These are phyloP conservation scores for Helobdella robusta DNA, from an alignment of 2,888 invertebrate species.

Conservation along the genomic window DNA sequence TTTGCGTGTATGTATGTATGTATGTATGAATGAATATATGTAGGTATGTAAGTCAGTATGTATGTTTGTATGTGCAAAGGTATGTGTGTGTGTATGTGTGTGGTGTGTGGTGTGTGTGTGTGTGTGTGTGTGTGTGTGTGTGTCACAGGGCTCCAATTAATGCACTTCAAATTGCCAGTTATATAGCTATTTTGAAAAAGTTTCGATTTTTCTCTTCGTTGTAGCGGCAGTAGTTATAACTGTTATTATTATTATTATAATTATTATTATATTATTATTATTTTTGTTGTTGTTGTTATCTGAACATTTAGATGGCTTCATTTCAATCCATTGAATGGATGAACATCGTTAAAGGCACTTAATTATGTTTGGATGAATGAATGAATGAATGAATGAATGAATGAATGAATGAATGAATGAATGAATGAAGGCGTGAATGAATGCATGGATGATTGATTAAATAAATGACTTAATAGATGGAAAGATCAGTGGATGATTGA, in stretches of 20 bases:
- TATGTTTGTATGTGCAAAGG: neutral
- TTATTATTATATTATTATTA: too few relatives aligned
- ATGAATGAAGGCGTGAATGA: neutral
- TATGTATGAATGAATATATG: neutral
- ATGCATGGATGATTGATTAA: neutral
- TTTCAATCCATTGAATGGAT: too few relatives aligned
- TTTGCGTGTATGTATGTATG: neutral
- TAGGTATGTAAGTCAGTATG: neutral
- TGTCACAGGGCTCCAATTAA: neutral
- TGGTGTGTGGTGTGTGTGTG: neutral
- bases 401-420: constrained; percentile 3
- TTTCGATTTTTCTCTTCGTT: too few relatives aligned
- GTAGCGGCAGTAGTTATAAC: too few relatives aligned
- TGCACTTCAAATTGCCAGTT: too few relatives aligned
- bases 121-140: neutral
- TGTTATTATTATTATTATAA: too few relatives aligned
- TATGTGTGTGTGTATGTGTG: neutral
- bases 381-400: constrained; percentile 3
- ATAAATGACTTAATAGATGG: neutral
- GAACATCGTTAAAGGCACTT: too few relatives aligned
- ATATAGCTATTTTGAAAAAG: too few relatives aligned
- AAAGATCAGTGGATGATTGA: neutral
- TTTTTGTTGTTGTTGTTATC: too few relatives aligned
- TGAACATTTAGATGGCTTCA: too few relatives aligned
- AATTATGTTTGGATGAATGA: too few relatives aligned